Base-by-base conservation (phyloP, 2,888 invertebrate species). In the Rhabditoides inermis region DNA sequence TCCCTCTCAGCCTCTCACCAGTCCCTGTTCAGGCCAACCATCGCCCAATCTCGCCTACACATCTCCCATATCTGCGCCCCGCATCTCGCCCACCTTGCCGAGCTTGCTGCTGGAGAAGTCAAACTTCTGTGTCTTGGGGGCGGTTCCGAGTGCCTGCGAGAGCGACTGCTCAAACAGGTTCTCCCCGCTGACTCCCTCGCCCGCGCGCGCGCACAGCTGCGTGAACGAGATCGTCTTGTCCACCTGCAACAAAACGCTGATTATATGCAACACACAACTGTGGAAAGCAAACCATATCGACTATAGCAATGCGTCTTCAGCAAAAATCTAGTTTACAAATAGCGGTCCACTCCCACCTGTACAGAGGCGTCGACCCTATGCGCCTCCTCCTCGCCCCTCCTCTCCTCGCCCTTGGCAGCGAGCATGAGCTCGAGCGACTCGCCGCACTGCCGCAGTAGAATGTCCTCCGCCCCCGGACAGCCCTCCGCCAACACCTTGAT, bases 121-220 rank as follows among this genome's bases (percentile, higher is more conserved):
- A 58, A 80, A 80, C 26, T 75, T 70, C 35, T 66, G 55, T 2
- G 68, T 58, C 53, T 76, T 75, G 28, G 68, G 72, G 3, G 73
- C 73, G 1, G 73, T 75, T 49, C 75, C 75, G 28, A 75, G 61
- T 12, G 75, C 75, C 51, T 88, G 89, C 54, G 84, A 87, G 58
- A 98, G 82, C 42, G 92, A 89, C 39, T 89, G 84, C 78, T 98
- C 95, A 80, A 99, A 95, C 67, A 94, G 86, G 77, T 98, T 82
- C 77, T 81, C 81, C 58, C 80, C 81, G 52, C 76, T 75, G 62
- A 84, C 83, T 1, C 82, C 69, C 25, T 72, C 71, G 35, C 61
- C 69, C 26, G 65, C 65, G 26, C 65, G 54, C 49, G 77, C 81
- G 12, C 80, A 73, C 44, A 90, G 81, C 77, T 89, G 89, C 45